Conservation (phyloP, 1,140 invertebrate genomes). For the Ericerus pela region DNA sequence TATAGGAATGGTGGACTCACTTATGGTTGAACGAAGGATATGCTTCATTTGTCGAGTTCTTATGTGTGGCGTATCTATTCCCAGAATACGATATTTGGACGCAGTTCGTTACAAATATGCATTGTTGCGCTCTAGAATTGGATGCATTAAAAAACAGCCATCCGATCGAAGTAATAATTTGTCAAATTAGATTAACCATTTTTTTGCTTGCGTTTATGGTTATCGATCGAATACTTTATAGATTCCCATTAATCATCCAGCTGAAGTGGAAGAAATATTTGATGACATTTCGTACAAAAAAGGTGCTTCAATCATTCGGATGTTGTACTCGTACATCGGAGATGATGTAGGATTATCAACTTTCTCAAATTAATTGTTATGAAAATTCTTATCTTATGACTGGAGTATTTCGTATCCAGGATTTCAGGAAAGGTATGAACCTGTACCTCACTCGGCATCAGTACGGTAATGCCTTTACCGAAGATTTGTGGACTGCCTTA, state of each 20-base stretch:
- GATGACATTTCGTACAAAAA: conserved; percentile 92
- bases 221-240: background rate
- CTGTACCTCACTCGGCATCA: conserved; percentile 76
- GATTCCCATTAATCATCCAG: conserved; percentile 70
- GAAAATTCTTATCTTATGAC: background rate
- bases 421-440: conserved; percentile 91
- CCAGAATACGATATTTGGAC: conserved; percentile 89
- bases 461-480: conserved; percentile 82
- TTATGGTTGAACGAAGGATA: conserved; percentile 78
- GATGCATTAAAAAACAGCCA: conserved; percentile 83
- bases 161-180: conserved; percentile 67
- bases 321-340: conserved; percentile 92
- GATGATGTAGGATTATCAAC: conserved; percentile 40
- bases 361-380: background rate
- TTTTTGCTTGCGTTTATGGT: no score
- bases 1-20: conserved; percentile 41
- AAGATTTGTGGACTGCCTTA: conserved; percentile 84
- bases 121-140: conserved; percentile 63
- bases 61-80: conserved; percentile 74
- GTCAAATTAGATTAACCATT: no score
- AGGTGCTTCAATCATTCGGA: conserved; percentile 83
- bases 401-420: conserved; percentile 31
- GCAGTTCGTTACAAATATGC: conserved; percentile 74
- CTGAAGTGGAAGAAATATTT: conserved; percentile 89
- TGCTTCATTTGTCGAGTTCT: conserved; percentile 73